Evolutionary conservation across 2,888 invertebrate genomes (phyloP), one percentile per base, ranked within the genome.

Genomic region (Sphaeridia pumilis): DNA sequence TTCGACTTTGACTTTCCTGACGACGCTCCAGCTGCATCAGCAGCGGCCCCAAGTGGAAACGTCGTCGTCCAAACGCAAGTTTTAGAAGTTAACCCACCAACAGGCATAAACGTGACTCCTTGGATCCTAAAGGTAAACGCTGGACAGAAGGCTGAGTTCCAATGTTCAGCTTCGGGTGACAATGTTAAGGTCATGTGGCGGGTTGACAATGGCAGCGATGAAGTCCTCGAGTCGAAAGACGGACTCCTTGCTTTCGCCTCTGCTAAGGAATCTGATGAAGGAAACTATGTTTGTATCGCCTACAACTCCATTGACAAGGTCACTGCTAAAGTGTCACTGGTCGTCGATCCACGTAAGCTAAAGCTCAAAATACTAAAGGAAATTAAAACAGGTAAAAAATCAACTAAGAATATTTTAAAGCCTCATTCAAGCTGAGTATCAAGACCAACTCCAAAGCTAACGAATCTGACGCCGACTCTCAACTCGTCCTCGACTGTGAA

Each of bases 201-300:
- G 17, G 25, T 27, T 3, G 38, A 38, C 4, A 38, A 17, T 38
- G n/a, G n/a, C n/a, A 25, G 7, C 3, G 45, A 26, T 27, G 10
- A 24, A 14, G 26, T 7, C 7, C 10, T 25, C 14, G 4, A 4
- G 3, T 26, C 26, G 14, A 48, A n/a, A 3, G 57, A 57, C 44
- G 61, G 61, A 7, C 21, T 57, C 3, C 44, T 61, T 14, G 55
- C 53, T 2, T 36, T 61, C 17, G 55, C 56, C 42, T 28, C 55
- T 22, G 59, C 59, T 14, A 50, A 46, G 5, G 52, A 52, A 1
- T 35, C 46, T 1, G 56, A 61, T 43, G 46, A 54, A 27, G 58
- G 59, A 43, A 42, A 42, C 28, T 61, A 59, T 24, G 10, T 58
- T 5, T 61, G 61, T 26, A 58, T 56, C 4, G 58, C 51, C 3